Conservation (phyloP, 2,888 invertebrate genomes). For the Agriopis leucophaearia region DNA sequence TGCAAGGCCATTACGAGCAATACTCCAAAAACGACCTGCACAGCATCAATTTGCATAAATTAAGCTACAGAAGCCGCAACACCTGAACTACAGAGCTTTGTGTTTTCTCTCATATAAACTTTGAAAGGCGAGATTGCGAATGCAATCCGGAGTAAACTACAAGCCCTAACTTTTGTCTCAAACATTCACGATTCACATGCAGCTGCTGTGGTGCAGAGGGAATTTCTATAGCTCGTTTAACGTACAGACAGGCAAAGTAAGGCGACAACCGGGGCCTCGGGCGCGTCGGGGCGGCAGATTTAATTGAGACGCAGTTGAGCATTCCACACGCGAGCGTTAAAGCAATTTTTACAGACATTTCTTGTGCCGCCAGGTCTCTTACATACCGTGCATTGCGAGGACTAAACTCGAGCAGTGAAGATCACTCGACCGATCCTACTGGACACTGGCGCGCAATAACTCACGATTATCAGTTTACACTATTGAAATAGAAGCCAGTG, state of each 20-base stretch:
- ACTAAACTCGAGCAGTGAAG: slow-evolving; percentile 27
- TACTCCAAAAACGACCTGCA: slow-evolving; percentile 6
- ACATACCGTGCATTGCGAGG: slow-evolving; percentile 40
- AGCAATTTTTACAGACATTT: slow-evolving; percentile 52
- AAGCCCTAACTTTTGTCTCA: slow-evolving; percentile 68
- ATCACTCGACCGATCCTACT: slow-evolving; percentile 48
- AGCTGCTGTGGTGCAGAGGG: slow-evolving; percentile 54
- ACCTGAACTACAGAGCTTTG: slow-evolving; percentile 41
- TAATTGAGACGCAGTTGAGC: slow-evolving; percentile 69
- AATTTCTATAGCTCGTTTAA: slow-evolving; percentile 67
- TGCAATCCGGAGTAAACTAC: slow-evolving; percentile 65
- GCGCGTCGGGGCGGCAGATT: slow-evolving; percentile 59
- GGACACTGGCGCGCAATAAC: slow-evolving; percentile 59
- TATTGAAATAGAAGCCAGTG: slow-evolving; percentile 70
- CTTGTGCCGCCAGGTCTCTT: slow-evolving; percentile 36
- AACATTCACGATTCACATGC: slow-evolving; percentile 65
- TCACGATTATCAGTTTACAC: slow-evolving; percentile 64
- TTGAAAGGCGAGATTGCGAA: slow-evolving; percentile 59
- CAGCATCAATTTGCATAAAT: slow-evolving; percentile 16
- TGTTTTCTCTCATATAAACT: slow-evolving; percentile 48
- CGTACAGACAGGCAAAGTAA: slow-evolving; percentile 61
- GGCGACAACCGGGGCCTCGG: slow-evolving; percentile 60
- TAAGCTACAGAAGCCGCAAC: slow-evolving; percentile 20
- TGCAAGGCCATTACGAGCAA: neutral
- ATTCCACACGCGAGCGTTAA: slow-evolving; percentile 59